These are phyloP conservation scores for Druon quercuslanigerum DNA, from an alignment of 1,140 invertebrate species.

Conservation along the genomic window DNA sequence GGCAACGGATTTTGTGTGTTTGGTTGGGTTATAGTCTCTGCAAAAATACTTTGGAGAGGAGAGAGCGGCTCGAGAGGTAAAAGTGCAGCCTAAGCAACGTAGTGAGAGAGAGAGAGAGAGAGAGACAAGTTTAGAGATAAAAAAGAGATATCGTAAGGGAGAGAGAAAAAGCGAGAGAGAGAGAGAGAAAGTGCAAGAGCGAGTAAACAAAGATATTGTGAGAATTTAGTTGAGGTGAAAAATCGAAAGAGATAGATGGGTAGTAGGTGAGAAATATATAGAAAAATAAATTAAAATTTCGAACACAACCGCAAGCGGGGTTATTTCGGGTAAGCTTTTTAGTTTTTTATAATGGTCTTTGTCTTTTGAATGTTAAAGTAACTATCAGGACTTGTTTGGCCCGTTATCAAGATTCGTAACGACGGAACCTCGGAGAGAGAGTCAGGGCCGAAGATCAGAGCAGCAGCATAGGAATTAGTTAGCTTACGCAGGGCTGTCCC, in stretches of 20 bases:
- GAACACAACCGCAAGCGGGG: conserved; percentile 69
- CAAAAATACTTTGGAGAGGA: conserved; percentile 52
- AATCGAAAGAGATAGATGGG: conserved; percentile 31
- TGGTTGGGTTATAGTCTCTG: conserved; percentile 63
- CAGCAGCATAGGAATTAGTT: conserved; percentile 70
- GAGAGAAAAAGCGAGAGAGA: not conserved
- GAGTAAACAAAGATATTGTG: conserved; percentile 43
- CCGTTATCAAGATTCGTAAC: conserved; percentile 59
- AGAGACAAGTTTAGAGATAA: conserved; percentile 37
- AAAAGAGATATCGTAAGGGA: conserved; percentile 31
- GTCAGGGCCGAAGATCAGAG: conserved; percentile 73
- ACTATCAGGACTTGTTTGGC: conserved; percentile 45
- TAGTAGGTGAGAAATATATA: conserved; percentile 37
- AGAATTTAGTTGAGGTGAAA: conserved; percentile 38
- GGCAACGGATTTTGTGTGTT: conserved; percentile 56
- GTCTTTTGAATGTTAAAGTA: conserved; percentile 47
- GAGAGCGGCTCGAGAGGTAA: conserved; percentile 50
- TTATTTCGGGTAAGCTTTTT: conserved; percentile 65
- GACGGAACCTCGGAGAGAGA: conserved; percentile 73
- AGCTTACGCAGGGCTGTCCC: not conserved
- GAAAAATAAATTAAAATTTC: conserved; percentile 52
- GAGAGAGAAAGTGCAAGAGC: conserved; percentile 38
- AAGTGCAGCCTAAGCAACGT: conserved; percentile 67
- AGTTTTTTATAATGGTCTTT: conserved; percentile 41
- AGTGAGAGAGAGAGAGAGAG: conserved; percentile 37